These are phyloP conservation scores for Camptogramma bilineatum DNA, from an alignment of 2,888 invertebrate genomes.

Conservation along the genomic window DNA sequence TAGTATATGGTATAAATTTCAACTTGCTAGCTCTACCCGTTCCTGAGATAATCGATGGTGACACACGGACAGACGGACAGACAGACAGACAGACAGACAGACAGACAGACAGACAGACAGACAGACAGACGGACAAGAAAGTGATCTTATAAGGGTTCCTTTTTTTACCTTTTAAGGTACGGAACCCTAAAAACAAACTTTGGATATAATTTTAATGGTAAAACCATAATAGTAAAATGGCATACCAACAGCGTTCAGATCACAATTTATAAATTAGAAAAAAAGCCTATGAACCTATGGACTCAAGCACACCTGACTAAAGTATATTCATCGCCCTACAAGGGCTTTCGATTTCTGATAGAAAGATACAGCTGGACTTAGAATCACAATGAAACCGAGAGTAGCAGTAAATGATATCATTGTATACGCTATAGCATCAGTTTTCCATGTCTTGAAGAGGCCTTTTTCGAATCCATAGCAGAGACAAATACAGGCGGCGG, in stretches of 20 bases:
- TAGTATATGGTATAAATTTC: no score
- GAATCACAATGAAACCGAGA: slow-evolving; percentile 54
- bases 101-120: no score
- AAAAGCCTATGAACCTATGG: background rate
- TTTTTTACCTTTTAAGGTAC: no score
- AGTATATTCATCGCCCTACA: slow-evolving; percentile 18
- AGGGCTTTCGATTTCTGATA: slow-evolving; percentile 45
- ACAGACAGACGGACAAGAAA: no score
- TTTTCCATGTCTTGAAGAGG: slow-evolving; percentile 54
- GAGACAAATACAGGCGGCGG: slow-evolving; percentile 50
- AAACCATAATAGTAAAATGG: background rate
- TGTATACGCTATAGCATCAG: slow-evolving; percentile 47
- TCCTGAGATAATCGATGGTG: no score
- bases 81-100: no score
- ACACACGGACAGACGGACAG: no score
- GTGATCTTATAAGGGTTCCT: no score
- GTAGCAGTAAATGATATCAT: slow-evolving; percentile 56
- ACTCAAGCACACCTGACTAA: background rate
- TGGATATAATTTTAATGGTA: background rate
- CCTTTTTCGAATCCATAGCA: slow-evolving; percentile 65
- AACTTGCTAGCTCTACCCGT: no score
- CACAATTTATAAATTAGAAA: slow-evolving; percentile 7
- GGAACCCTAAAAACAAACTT: background rate
- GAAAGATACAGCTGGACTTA: slow-evolving; percentile 60
- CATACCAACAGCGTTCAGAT: slow-evolving; percentile 7